These are phyloP conservation scores for Nothobranchius furzeri DNA, from an alignment of 2,113 vertebrate genomes.

Conservation along the genomic window DNA sequence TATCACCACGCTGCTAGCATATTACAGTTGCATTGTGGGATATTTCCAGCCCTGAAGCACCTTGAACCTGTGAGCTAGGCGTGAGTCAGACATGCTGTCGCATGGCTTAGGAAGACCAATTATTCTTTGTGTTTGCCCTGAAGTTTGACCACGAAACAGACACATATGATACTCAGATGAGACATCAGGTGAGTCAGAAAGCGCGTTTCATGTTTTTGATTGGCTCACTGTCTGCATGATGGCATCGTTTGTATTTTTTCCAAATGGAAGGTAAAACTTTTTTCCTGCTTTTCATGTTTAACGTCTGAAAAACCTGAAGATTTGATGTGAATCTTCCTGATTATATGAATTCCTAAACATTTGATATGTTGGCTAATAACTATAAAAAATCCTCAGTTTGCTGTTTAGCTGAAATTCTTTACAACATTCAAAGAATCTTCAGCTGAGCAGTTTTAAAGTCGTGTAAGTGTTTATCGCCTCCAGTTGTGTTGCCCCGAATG, in stretches of 20 bases:
- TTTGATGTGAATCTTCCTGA: no score
- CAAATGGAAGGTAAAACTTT: background rate
- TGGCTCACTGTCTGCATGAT: conserved; percentile 3
- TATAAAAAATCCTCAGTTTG: no score
- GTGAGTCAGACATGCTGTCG: conserved; percentile 36
- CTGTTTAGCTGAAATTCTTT: no score
- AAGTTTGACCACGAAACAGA: conserved; percentile 56
- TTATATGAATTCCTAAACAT: no score
- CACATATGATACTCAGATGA: conserved; percentile 43
- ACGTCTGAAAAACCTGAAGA: no score
- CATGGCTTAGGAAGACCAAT: conserved; percentile 69
- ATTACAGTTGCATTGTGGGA: conserved; percentile 56
- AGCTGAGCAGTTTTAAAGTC: no score
- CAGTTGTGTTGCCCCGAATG: conserved; percentile 14
- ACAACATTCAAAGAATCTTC: no score
- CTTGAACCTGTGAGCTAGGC: conserved; percentile 46
- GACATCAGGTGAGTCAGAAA: conserved; percentile 37
- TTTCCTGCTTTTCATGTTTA: background rate
- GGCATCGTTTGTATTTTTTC: conserved; percentile 6
- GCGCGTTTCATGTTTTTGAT: conserved; percentile 16
- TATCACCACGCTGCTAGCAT: conserved; percentile 40
- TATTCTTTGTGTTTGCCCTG: conserved; percentile 68
- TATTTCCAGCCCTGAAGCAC: conserved; percentile 31
- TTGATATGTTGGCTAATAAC: no score
- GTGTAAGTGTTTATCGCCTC: no score